phyloP scores from a whole-genome alignment of 2,113 vertebrate genomes.

The Pelusios castaneus region DNA sequence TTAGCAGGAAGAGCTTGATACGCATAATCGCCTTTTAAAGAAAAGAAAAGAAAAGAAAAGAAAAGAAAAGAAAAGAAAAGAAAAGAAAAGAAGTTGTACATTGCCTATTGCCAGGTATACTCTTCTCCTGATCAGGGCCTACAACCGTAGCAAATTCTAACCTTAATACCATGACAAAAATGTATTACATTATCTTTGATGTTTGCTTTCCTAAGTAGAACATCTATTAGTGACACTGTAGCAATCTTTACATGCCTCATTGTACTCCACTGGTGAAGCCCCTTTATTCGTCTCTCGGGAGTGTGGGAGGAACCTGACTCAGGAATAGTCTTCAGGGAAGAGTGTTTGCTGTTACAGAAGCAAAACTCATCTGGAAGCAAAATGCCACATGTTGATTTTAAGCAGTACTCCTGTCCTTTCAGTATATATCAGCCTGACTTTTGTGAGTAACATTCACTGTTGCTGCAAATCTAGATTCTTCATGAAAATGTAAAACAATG shows the following conservation, averaged over 20 bases:
- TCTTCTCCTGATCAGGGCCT: not conserved
- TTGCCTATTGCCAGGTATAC: not conserved
- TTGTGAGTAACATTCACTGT: not conserved
- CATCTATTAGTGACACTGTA: not conserved
- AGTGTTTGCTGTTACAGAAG: accelerated
- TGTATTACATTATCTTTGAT: not conserved
- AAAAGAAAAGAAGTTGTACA: not conserved
- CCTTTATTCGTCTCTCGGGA: not conserved
- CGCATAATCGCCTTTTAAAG: not conserved
- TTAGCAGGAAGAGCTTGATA: not conserved
- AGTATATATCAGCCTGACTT: not conserved
- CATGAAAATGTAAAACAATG: not conserved
- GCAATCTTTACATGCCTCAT: not conserved
- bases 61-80: not conserved
- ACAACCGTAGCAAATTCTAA: not conserved
- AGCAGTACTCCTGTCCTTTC: not conserved
- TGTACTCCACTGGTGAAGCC: not conserved
- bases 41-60: not conserved
- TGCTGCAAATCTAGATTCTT: not conserved
- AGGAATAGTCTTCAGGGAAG: not conserved
- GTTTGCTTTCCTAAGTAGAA: not conserved
- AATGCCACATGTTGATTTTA: not conserved
- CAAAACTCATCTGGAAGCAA: not conserved
- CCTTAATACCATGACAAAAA: not conserved
- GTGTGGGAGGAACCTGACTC: not conserved